Base-by-base conservation (phyloP, 2,113 vertebrate genomes). In the Aldabrachelys gigantea region DNA sequence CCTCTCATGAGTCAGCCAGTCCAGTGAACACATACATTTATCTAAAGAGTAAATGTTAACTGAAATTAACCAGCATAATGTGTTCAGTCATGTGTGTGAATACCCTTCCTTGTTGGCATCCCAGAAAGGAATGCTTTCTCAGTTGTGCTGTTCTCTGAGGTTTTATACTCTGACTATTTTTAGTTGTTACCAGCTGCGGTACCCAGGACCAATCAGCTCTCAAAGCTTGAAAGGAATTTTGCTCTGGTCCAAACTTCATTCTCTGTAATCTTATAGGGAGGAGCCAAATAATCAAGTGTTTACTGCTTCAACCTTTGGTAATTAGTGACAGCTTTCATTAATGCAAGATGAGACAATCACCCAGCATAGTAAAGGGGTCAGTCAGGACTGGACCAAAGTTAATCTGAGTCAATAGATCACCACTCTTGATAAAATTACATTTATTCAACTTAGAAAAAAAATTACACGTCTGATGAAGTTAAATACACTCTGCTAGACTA, bases 151-250 rank as follows among this genome's bases (percentile, higher is more conserved):
- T 72, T n/a, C 16, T 2, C 90, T 16, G 10, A 29, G 16, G 1
- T 98, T 97, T 97, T 97, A 96, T 97, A 97, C 9, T 29, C 0
- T 4, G 1, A 49, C 89, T 97, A 97, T 97, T 97, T 97, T 97
- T 97, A 97, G 96, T 82, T 85, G 31, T 89, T 97, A 95, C 95
- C 95, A 92, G 93, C 88, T 1, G 0, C 5, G 0, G 49, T 1
- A 52, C 6, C 3, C 14, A 2, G 81, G 69, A 88, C 95, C 96
- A 97, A 97, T 97, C 96, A 53, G 49, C 16, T 3, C 69, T 85
- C 16, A 16, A 52, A 17, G 95, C 78, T 54, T 49, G 84, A 2
- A 17, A 86, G 56, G 88, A 96, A 92, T 94, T 89, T 95, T 17
- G 93, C 95, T 91, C 93, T 29, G 0, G 92, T 92, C 86, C 95